A percentile compares a stretch with the other conserved stretches of the same genome.
These are phyloP conservation scores for Craniophora ligustri DNA, from an alignment of 2,888 invertebrate species.

Conservation along the genomic window DNA sequence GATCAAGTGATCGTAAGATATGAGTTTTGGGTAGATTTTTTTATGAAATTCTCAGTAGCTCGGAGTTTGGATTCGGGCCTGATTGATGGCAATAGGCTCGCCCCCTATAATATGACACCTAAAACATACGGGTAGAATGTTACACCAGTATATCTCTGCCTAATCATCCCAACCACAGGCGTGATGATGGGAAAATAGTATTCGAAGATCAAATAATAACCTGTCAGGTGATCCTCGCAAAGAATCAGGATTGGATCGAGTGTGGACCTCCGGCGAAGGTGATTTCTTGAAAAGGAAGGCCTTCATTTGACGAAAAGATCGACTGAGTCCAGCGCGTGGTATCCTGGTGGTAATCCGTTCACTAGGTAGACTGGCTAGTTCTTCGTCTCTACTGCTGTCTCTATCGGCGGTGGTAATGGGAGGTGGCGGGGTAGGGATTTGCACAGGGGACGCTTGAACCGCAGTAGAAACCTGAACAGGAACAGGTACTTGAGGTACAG, in stretches of 20 bases:
- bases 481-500: slow-evolving; percentile 29
- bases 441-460: slow-evolving; percentile 43
- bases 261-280: slow-evolving; percentile 50
- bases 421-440: slow-evolving; percentile 12
- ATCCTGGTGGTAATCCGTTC: slow-evolving; percentile 57
- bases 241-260: slow-evolving; percentile 61
- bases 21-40: too few relatives aligned
- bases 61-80: too few relatives aligned
- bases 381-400: slow-evolving; percentile 53
- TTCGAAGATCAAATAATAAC: slow-evolving; percentile 46
- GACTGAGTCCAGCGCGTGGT: slow-evolving; percentile 71
- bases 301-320: slow-evolving; percentile 72
- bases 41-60: too few relatives aligned
- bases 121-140: too few relatives aligned
- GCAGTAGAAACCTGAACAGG: slow-evolving; percentile 44
- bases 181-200: too few relatives aligned
- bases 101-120: too few relatives aligned
- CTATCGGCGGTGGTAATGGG: slow-evolving; percentile 15
- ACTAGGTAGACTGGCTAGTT: slow-evolving; percentile 43
- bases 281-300: slow-evolving; percentile 63
- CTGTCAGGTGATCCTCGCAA: slow-evolving; percentile 65
- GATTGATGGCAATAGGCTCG: too few relatives aligned
- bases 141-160: too few relatives aligned
- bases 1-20: too few relatives aligned
- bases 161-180: too few relatives aligned